Conservation (phyloP, 2,113 vertebrate species). For the Octodon degus region DNA sequence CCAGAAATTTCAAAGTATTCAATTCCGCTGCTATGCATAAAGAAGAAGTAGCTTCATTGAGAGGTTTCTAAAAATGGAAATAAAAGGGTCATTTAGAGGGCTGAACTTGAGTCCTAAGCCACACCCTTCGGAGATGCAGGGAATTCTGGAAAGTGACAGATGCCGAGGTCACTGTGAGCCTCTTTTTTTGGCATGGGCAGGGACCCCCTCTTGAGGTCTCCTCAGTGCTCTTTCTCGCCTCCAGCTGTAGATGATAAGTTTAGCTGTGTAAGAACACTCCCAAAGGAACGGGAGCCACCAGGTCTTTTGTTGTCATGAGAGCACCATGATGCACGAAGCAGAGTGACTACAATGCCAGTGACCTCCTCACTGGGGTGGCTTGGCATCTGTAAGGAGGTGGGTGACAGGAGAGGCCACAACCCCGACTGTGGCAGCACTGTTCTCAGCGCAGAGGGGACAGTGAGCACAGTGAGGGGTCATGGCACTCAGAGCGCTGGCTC, state of each 20-base stretch:
- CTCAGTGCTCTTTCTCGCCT: neutral
- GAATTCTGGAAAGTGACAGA: neutral
- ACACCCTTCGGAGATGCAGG: neutral
- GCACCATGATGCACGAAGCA: neutral
- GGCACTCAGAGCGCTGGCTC: neutral
- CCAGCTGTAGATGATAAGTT: neutral
- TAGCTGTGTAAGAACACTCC: neutral
- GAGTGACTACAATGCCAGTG: neutral
- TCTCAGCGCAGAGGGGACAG: neutral
- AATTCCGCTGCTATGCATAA: neutral
- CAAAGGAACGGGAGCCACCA: neutral
- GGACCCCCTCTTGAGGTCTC: neutral
- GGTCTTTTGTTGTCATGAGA: constrained; percentile 7
- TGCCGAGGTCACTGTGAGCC: neutral
- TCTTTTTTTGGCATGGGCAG: neutral
- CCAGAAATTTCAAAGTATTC: neutral
- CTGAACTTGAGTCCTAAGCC: neutral
- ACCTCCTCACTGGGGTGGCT: neutral
- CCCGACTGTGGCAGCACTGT: neutral
- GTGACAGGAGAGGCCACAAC: constrained; percentile 44
- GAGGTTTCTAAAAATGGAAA: constrained; percentile 16
- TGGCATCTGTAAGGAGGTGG: constrained; percentile 30
- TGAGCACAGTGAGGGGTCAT: neutral
- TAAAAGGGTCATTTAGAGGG: neutral
- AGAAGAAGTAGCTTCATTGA: neutral